Percentiles rank a stretch among this genome's conserved stretches.
Evolutionary conservation across 2,797 vertebrate genomes (phyloP).

Genomic region (Sebastes oblongus): DNA sequence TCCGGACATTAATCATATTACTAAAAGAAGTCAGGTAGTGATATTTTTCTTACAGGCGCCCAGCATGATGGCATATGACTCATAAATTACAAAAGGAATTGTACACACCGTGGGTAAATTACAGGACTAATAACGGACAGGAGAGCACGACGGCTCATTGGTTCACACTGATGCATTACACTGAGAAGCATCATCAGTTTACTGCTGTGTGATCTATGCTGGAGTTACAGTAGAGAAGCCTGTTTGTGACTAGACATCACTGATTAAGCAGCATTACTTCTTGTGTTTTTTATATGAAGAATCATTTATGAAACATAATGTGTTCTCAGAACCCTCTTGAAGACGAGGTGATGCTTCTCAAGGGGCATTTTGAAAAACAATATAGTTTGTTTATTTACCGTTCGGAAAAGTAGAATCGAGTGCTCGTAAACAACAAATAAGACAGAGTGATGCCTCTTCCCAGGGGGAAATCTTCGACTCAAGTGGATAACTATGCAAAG

Average conservation of each 20-base stretch:
- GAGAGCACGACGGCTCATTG: not conserved
- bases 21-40: not conserved
- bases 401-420: not conserved
- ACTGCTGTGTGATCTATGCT: not conserved
- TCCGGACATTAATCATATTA: not conserved
- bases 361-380: not conserved
- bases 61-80: not conserved
- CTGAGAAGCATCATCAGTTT: not conserved
- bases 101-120: not conserved
- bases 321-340: not conserved
- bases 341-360: not conserved
- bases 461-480: not conserved
- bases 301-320: not conserved
- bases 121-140: not conserved
- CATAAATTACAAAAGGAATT: not conserved
- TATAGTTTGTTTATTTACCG: not conserved
- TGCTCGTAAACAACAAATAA: not conserved
- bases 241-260: not conserved
- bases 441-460: not conserved
- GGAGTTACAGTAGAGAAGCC: not conserved
- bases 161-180: not conserved
- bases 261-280: not conserved
- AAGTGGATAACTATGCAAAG: not conserved
- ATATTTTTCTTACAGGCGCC: not conserved
- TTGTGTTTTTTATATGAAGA: not conserved